Percentiles rank a stretch among this genome's conserved stretches.
Conservation (phyloP, 2,797 vertebrate species). For the Sebastes nivosus region DNA sequence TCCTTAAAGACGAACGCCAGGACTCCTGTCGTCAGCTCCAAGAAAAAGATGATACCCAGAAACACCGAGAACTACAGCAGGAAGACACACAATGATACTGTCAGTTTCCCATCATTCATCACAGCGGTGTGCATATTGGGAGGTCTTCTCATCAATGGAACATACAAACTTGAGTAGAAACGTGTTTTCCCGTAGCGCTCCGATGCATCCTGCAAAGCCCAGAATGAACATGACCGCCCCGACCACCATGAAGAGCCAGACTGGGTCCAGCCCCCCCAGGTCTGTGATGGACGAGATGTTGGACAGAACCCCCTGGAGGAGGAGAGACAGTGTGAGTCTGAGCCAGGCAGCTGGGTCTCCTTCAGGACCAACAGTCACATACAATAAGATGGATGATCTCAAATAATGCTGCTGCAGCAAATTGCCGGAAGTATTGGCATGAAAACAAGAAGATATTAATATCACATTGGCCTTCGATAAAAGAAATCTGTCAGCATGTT, state of each 20-base stretch:
- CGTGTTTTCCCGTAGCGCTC: slow-evolving; percentile 94
- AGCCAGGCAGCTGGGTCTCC: background rate
- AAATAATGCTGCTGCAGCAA: background rate
- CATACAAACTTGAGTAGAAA: slow-evolving; percentile 97
- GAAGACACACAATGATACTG: background rate
- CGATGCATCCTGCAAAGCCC: slow-evolving; percentile 97
- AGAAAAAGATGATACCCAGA: slow-evolving; percentile 97
- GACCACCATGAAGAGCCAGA: slow-evolving; percentile 97
- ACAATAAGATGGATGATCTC: background rate
- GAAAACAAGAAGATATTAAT: background rate
- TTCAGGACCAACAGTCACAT: background rate
- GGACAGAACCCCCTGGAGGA: slow-evolving; percentile 91
- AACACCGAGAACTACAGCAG: slow-evolving; percentile 93
- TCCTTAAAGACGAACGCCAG: slow-evolving; percentile 98
- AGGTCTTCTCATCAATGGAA: slow-evolving; percentile 35
- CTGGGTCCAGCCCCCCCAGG: slow-evolving; percentile 94
- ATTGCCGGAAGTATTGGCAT: accelerated
- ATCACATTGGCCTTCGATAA: background rate
- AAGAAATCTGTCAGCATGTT: background rate
- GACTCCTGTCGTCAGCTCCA: slow-evolving; percentile 95
- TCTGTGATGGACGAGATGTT: slow-evolving; percentile 99
- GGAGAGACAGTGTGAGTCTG: background rate
- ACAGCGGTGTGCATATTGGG: accelerated
- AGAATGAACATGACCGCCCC: slow-evolving; percentile 98
- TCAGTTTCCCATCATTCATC: accelerated